These are phyloP conservation scores for Leucoraja erinaceus DNA, from an alignment of 2,113 vertebrate genomes.

Conservation along the genomic window DNA sequence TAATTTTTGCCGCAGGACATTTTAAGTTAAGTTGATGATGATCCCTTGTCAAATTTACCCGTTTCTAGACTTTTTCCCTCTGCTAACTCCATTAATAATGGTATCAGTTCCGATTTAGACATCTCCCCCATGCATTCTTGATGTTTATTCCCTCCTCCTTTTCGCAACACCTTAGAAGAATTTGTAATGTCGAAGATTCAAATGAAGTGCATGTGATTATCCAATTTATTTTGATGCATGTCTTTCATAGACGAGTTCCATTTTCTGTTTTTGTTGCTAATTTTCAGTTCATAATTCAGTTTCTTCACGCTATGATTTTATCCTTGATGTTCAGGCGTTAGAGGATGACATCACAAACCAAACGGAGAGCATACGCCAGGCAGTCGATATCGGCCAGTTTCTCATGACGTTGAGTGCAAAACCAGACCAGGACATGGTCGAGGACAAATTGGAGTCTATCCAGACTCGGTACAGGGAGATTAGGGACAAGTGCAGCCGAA, in stretches of 20 bases:
- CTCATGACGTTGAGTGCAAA: constrained; percentile 75
- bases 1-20: neutral
- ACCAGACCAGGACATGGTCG: constrained; percentile 68
- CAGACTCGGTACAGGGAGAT: constrained; percentile 72
- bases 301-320: neutral
- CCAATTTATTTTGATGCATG: neutral
- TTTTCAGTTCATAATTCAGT: neutral
- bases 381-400: constrained; percentile 68
- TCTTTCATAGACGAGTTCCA: neutral
- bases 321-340: constrained; percentile 65
- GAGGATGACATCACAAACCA: constrained; percentile 78
- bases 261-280: neutral
- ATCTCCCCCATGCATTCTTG: neutral
- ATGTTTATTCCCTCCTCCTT: neutral
- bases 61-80: neutral
- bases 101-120: neutral
- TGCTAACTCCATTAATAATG: neutral
- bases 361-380: constrained; percentile 64
- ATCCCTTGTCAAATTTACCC: neutral
- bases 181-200: neutral
- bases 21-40: neutral
- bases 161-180: neutral
- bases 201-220: too few species aligned
- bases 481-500: constrained; percentile 66
- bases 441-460: constrained; percentile 72